Evolutionary conservation across 2,888 invertebrate genomes (phyloP), one percentile per base, ranked within the genome.

Genomic region (Micropterix aruncella): DNA sequence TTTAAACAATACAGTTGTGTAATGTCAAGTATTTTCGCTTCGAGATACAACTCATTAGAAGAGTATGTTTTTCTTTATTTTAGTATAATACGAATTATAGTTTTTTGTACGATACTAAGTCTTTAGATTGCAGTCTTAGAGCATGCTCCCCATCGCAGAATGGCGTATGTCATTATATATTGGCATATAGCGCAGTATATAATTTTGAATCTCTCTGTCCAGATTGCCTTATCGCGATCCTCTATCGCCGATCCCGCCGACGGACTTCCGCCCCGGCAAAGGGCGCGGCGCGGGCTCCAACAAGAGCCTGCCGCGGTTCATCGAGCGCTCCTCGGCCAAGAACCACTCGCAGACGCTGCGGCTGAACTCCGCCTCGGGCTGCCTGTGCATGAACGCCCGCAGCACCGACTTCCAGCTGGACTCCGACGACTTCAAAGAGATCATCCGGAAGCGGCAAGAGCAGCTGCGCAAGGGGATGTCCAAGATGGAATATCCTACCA

Each of bases 321-420:
- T 67, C 16, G 71, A 71, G 48, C 69, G 66, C 47, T 56, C 65
- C 0, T 63, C 63, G 0, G 56, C 62, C 2, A 66, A 65, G 27
- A 60, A 60, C 51, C 55, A 61, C 0, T 69, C 70, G 0, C 70
- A 70, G 40, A 64, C 70, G 0, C 54, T 71, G 0, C 55, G 71
- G 1, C 62, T 71, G 0, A 70, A 70, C 52, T 71, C 71, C 0
- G 71, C 71, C 0, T 71, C 71, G 0, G 71, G 71, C 0, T 67
- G 70, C 50, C 54, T 71, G 2, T 70, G 68, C 49, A 71, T 71
- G 71, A 71, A 70, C 57, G 71, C 71, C 0, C 66, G 60, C 43
- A 55, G 61, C 2, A 68, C 69, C 52, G 71, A 71, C 41, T 71
- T 71, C 55, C 65, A 68, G 53, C 50, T 71, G 37, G 68, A 71